Evolutionary conservation across 2,888 invertebrate species (phyloP).

Genomic region (Tetheella fluctuosa): DNA sequence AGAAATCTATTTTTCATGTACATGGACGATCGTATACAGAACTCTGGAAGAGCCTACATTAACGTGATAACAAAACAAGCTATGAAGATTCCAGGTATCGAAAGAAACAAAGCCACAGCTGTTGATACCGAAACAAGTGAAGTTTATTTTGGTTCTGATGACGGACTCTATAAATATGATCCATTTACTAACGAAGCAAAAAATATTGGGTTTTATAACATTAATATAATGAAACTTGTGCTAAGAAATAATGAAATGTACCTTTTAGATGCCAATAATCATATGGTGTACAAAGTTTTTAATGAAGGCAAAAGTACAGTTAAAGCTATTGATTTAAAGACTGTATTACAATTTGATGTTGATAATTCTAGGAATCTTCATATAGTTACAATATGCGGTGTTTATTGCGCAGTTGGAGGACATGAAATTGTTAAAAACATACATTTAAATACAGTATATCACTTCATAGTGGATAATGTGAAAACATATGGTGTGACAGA

Average conservation of each 20-base stretch:
- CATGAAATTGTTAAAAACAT: constrained; percentile 63
- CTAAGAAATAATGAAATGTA: constrained; percentile 71
- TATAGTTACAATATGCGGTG: constrained; percentile 70
- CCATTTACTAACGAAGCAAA: constrained; percentile 54
- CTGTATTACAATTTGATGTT: constrained; percentile 70
- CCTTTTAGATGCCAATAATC: constrained; percentile 69
- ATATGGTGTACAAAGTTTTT: constrained; percentile 70
- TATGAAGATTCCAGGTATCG: constrained; percentile 62
- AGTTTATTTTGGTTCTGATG: constrained; percentile 73
- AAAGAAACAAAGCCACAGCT: constrained; percentile 70
- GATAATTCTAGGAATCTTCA: constrained; percentile 66
- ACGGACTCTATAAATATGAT: constrained; percentile 73
- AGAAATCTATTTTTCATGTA: constrained; percentile 75
- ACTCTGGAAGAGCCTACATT: constrained; percentile 68
- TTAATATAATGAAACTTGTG: constrained; percentile 70
- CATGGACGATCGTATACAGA: constrained; percentile 69
- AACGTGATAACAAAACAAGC: constrained; percentile 66
- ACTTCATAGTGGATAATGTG: constrained; percentile 59
- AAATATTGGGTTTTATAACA: constrained; percentile 69
- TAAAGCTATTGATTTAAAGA: constrained; percentile 56
- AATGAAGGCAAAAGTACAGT: constrained; percentile 50
- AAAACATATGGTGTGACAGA: constrained; percentile 63
- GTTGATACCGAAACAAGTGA: constrained; percentile 67
- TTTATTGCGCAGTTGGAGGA: constrained; percentile 60
- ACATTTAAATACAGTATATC: constrained; percentile 58